Conservation (phyloP, 2,113 vertebrate genomes). For the Perca fluviatilis region DNA sequence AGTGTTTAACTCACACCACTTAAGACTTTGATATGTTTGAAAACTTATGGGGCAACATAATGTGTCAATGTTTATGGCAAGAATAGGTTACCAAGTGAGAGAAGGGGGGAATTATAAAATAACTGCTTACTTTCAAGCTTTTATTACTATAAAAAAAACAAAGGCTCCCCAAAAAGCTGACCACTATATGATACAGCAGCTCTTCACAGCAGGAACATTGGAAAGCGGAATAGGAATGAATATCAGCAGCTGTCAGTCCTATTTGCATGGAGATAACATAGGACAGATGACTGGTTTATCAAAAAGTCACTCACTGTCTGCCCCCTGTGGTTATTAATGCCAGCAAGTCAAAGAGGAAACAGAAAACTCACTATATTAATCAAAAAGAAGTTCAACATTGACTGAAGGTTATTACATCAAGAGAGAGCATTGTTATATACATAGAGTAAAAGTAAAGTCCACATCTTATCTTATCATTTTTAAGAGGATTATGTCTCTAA, state of each 20-base stretch:
- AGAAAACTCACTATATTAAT: conserved; percentile 21
- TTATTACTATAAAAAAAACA: neutral
- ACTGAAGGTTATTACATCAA: conserved; percentile 18
- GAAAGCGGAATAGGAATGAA: conserved; percentile 17
- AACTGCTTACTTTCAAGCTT: neutral
- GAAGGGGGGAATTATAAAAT: neutral
- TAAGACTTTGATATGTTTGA: conserved; percentile 5
- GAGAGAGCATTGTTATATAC: neutral
- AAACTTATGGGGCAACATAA: neutral
- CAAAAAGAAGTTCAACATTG: conserved; percentile 30
- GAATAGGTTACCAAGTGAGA: neutral
- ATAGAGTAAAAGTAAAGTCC: neutral
- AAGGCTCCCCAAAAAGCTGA: neutral
- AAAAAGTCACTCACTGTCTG: conserved; percentile 4
- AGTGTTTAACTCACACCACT: conserved; percentile 18
- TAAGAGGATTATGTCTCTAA: conserved; percentile 20
- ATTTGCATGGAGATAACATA: conserved; percentile 13
- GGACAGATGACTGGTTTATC: conserved; percentile 28
- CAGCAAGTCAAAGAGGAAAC: conserved; percentile 47
- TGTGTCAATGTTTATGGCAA: neutral
- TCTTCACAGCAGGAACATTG: conserved; percentile 20
- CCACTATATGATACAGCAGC: conserved; percentile 1
- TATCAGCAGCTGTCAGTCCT: conserved; percentile 38
- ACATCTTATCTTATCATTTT: conserved; percentile 5
- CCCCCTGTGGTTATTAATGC: conserved; percentile 49